A percentile compares a stretch with the other conserved stretches of the same genome.
Conservation (phyloP, 2,113 vertebrate genomes). For the Upupa epops region DNA sequence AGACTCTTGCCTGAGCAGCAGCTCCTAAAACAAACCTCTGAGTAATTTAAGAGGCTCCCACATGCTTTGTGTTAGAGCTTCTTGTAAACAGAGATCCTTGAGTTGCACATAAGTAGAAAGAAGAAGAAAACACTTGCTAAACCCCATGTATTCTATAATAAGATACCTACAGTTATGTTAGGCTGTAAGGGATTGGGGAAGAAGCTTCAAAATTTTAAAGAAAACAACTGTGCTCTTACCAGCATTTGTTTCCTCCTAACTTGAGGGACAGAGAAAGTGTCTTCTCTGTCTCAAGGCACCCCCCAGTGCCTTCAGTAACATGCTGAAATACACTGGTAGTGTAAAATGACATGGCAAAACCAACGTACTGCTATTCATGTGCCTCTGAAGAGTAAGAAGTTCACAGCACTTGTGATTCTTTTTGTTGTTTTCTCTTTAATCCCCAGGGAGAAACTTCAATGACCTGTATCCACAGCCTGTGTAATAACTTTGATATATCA, state of each 20-base stretch:
- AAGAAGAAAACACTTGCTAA: not conserved
- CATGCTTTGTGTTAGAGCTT: not conserved
- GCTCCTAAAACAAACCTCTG: rapidly evolving
- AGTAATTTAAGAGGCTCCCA: not conserved
- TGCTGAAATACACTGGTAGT: not conserved
- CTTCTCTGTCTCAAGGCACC: too few relatives aligned
- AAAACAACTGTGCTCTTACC: not conserved
- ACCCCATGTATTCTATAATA: not conserved
- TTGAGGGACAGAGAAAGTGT: not conserved
- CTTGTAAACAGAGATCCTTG: not conserved
- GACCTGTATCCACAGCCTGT: not conserved
- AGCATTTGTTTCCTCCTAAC: not conserved
- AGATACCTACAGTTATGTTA: not conserved
- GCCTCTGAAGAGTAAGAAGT: not conserved
- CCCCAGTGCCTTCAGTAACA: not conserved
- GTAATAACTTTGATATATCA: slow-evolving; percentile 12
- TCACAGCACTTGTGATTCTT: not conserved
- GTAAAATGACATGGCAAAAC: not conserved
- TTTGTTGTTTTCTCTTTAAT: not conserved
- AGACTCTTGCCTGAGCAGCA: not conserved
- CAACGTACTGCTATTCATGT: not conserved
- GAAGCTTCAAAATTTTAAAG: not conserved
- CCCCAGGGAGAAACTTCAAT: not conserved
- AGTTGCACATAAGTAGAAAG: not conserved
- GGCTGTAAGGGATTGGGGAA: not conserved